phyloP scores from a whole-genome alignment of 2,113 vertebrate genomes.

The Carassius gibelio region DNA sequence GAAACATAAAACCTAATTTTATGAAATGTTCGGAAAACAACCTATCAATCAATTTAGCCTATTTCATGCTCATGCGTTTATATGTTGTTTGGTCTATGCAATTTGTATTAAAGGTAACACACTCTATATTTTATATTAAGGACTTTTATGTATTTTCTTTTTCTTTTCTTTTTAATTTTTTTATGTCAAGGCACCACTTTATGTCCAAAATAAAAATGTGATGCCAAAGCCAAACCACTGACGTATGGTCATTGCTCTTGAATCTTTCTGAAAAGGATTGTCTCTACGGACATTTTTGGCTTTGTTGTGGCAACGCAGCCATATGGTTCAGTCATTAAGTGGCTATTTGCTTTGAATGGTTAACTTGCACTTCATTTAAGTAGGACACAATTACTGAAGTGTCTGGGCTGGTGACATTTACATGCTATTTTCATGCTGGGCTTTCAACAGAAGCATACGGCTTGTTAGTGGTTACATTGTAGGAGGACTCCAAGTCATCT shows the following conservation, averaged over 20 bases:
- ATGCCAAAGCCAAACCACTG: neutral
- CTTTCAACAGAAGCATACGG: neutral
- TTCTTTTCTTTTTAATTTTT: no score
- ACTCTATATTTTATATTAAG: neutral
- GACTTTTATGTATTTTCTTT: no score
- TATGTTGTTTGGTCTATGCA: neutral
- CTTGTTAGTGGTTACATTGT: neutral
- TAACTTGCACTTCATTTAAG: conserved; percentile 2
- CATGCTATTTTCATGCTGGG: conserved; percentile 1
- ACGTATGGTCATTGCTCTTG: neutral
- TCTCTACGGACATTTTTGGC: neutral
- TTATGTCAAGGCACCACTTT: neutral
- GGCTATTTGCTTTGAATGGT: neutral
- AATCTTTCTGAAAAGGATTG: neutral
- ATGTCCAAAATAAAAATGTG: neutral
- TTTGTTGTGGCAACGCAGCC: conserved; percentile 19
- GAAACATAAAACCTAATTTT: no score
- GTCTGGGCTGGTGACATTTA: conserved; percentile 7
- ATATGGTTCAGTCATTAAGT: conserved; percentile 36
- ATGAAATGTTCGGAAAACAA: neutral
- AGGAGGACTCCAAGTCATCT: neutral
- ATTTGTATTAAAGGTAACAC: neutral
- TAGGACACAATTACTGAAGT: neutral
- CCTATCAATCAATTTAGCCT: neutral
- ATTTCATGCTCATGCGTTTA: neutral